Percentiles rank a stretch among this genome's conserved stretches.
Evolutionary conservation across 2,113 vertebrate genomes (phyloP).

Genomic region (Pardalotus punctatus): DNA sequence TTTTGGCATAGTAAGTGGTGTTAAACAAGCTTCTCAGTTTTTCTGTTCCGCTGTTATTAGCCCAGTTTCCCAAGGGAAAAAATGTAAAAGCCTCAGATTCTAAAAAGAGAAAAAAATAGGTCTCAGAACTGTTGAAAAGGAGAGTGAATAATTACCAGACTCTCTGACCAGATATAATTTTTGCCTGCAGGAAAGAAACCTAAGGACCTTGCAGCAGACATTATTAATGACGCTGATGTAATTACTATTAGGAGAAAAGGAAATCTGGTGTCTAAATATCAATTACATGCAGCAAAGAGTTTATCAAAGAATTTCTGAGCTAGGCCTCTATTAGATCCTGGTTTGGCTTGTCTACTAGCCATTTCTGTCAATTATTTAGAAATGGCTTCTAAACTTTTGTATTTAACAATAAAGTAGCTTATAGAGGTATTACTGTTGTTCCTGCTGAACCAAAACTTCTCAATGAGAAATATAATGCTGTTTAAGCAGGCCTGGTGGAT

Average conservation of each 20-base stretch:
- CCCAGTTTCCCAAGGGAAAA: constrained; percentile 48
- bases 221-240: constrained; percentile 66
- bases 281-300: constrained; percentile 50
- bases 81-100: constrained; percentile 36
- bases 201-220: constrained; percentile 22
- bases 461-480: not conserved
- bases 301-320: constrained; percentile 39
- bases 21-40: constrained; percentile 65
- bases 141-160: constrained; percentile 59
- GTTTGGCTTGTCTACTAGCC: constrained; percentile 49
- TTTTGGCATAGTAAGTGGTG: constrained; percentile 55
- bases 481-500: constrained; percentile 13
- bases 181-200: constrained; percentile 53
- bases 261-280: constrained; percentile 64
- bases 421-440: not conserved
- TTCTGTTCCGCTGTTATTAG: constrained; percentile 61
- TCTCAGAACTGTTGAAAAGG: constrained; percentile 43
- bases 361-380: constrained; percentile 61
- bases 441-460: constrained; percentile 4
- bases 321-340: constrained; percentile 35
- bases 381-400: constrained; percentile 35
- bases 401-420: constrained; percentile 53
- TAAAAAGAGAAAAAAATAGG: constrained; percentile 1
- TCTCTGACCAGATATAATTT: constrained; percentile 59
- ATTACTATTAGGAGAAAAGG: constrained; percentile 62